Conservation (phyloP, 2,888 invertebrate species). For the Parapristionchus giblindavisi region DNA sequence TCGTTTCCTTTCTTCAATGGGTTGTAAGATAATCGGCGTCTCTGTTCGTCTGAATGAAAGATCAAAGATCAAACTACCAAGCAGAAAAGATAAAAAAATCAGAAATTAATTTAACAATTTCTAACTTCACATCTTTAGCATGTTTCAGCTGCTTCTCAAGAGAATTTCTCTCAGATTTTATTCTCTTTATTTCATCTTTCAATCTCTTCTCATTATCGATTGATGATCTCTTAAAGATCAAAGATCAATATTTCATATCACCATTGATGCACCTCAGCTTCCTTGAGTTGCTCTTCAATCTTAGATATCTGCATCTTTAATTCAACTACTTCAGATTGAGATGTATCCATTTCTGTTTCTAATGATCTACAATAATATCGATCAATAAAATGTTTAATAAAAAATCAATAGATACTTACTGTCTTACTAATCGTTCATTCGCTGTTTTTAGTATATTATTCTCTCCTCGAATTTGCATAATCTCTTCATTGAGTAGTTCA, state of each 20-base stretch:
- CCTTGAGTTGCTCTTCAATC: constrained; percentile 49
- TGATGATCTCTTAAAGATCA: constrained; percentile 15
- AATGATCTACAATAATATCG: constrained; percentile 42
- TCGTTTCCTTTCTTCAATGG: constrained; percentile 3
- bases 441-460: constrained; percentile 56
- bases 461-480: constrained; percentile 46
- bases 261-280: constrained; percentile 43
- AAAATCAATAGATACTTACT: constrained; percentile 44
- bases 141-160: constrained; percentile 16
- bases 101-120: too few relatives aligned
- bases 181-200: constrained; percentile 22
- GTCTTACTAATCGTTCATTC: constrained; percentile 59
- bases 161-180: constrained; percentile 19
- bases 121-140: constrained; percentile 19
- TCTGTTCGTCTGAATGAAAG: background rate
- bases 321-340: constrained; percentile 46
- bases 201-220: constrained; percentile 6
- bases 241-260: too few relatives aligned
- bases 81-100: too few relatives aligned
- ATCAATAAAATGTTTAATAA: background rate
- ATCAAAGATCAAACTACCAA: background rate
- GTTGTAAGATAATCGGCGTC: background rate
- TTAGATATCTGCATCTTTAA: constrained; percentile 51
- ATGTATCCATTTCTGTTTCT: constrained; percentile 44
- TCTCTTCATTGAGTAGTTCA: constrained; percentile 46